Base-by-base conservation (phyloP, 2,888 invertebrate species). In the Caenorhabditis sp. region DNA sequence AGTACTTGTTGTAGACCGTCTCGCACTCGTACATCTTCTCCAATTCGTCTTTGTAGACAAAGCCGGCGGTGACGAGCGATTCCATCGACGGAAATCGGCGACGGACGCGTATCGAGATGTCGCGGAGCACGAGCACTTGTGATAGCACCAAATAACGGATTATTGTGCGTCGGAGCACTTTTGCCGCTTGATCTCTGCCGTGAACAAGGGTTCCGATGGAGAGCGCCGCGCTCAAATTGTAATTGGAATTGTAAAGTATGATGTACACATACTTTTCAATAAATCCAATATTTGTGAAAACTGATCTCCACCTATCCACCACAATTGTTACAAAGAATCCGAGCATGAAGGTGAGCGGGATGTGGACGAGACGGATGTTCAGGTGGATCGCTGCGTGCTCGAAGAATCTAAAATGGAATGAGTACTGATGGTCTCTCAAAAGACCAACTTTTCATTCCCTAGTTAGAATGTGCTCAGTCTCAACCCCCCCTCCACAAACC, bases 1-100 rank as follows among this genome's bases (percentile, higher is more conserved):
- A 87, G 50, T 85, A 85, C 78, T 86, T 87, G 50, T 78, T 81
- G 73, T 81, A 78, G 15, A 66, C 74, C 15, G 78, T 76, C 15
- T 81, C 66, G 22, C 81, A 71, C 9, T 41, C 32, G 17, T 74
- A 65, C 66, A 79, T 74, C n/a, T 79, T 65, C 26, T 80, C 76
- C 56, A 62, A 55, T 63, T 86, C 86, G 15, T 78, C 74, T 4
- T 32, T 39, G 22, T 48, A 37, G 11, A 58, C 11, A 35, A 52
- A 66, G 48, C 78, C 74, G 2, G 48, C 77, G 4, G 62, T 9
- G 7, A 85, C 74, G 2, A 85, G 58, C 2, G 83, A 65, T 50
- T 82, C 75, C 56, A 80, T 68, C 4, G 77, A 74, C 2, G 85
- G 85, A 30, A 83, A 85, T 24, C 85, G 37, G 9, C 83, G 32